Percentiles rank a stretch among this genome's conserved stretches.
phyloP scores from a whole-genome alignment of 2,113 vertebrate species.

The Nothoprocta pentlandii region DNA sequence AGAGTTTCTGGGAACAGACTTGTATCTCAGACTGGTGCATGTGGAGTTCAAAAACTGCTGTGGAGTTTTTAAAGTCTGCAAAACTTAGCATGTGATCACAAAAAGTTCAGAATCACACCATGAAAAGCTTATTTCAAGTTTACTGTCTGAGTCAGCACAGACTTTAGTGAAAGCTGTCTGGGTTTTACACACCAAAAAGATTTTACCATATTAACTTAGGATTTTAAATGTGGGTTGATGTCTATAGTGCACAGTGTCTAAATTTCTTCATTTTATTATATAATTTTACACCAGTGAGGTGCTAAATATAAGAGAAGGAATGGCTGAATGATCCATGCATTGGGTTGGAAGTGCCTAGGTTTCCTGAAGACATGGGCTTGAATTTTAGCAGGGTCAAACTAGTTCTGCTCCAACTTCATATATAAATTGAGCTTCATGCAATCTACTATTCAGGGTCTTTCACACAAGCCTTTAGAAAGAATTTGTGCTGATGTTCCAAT shows the following conservation, averaged over 20 bases:
- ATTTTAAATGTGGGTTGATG: conserved; percentile 8
- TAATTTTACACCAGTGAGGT: not conserved
- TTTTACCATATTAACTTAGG: conserved; percentile 23
- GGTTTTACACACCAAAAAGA: conserved; percentile 21
- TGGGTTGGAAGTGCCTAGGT: not conserved
- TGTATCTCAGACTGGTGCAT: not conserved
- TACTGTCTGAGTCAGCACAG: not conserved
- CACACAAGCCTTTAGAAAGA: not conserved
- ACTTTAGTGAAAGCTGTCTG: conserved; percentile 7
- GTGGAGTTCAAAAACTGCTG: not conserved
- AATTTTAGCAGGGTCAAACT: not conserved
- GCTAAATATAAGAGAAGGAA: not conserved
- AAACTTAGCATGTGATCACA: not conserved
- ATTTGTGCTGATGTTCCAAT: not conserved
- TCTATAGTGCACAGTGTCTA: not conserved
- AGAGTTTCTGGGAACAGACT: too few species aligned
- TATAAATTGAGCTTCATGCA: not conserved
- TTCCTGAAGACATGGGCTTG: not conserved
- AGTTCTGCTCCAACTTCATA: not conserved
- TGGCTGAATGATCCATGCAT: not conserved
- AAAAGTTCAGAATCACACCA: conserved; percentile 7
- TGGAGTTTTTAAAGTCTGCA: not conserved
- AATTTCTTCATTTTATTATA: not conserved
- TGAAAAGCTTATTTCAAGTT: not conserved
- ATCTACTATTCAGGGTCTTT: not conserved